Conservation (phyloP, 2,797 vertebrate genomes). For the Hyperoplus immaculatus region DNA sequence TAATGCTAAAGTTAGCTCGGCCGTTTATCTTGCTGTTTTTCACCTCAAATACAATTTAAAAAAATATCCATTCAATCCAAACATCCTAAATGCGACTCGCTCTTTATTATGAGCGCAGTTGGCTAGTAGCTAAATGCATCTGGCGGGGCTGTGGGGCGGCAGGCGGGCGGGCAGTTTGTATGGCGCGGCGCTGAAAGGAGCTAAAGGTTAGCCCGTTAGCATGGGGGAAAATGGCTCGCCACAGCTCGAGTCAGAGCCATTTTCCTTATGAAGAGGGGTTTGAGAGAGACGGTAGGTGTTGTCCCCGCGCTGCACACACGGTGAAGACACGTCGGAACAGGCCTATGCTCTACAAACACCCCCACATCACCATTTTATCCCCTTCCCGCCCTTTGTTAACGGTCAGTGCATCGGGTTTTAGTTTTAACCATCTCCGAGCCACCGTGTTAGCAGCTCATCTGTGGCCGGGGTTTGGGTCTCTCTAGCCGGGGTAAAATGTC, state of each 20-base stretch:
- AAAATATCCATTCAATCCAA: not conserved
- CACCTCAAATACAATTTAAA: not conserved
- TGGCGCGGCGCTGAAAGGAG: conserved; percentile 33
- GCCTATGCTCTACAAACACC: too few species aligned
- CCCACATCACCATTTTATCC: too few species aligned
- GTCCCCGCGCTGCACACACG: conserved; percentile 10
- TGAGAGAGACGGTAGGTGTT: conserved; percentile 51
- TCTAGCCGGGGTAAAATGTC: conserved; percentile 62
- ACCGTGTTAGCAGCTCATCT: too few species aligned
- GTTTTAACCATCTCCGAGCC: too few species aligned
- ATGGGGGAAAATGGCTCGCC: conserved; percentile 72
- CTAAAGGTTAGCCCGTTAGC: conserved; percentile 54
- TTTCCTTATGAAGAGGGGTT: conserved; percentile 70
- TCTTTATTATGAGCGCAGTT: not conserved
- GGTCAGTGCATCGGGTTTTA: too few species aligned
- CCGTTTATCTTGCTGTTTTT: conserved; percentile 24
- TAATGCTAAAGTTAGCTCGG: conserved; percentile 61
- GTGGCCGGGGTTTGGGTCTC: conserved; percentile 1
- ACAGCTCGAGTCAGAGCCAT: conserved; percentile 65
- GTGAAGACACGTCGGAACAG: too few species aligned
- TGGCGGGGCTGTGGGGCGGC: rapidly evolving
- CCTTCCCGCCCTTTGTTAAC: not conserved
- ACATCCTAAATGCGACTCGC: too few species aligned
- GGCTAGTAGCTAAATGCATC: rapidly evolving
- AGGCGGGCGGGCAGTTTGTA: conserved; percentile 3